phyloP scores from a whole-genome alignment of 2,888 invertebrate genomes.

The Drosophila glabriapex region DNA sequence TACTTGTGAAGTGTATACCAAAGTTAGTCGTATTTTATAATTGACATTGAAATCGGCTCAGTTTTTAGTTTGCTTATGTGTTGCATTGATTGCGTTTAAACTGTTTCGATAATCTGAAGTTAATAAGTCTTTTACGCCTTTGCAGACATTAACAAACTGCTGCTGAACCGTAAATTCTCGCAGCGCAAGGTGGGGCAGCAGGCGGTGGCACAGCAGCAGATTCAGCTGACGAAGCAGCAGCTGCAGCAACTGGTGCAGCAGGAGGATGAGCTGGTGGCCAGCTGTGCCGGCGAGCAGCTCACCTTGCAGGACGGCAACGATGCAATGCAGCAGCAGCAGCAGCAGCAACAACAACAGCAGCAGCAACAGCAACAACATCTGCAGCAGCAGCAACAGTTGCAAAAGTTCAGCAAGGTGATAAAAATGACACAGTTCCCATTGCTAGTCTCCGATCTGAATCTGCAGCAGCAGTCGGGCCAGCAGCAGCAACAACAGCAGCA shows the following conservation, averaged over 20 bases:
- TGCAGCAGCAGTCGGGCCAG: constrained; percentile 62
- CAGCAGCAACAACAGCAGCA: constrained; percentile 67
- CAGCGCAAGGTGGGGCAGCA: constrained; percentile 83
- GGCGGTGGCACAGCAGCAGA: constrained; percentile 78
- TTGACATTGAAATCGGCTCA: background rate
- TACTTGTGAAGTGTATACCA: background rate
- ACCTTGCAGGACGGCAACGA: constrained; percentile 63
- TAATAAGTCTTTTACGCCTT: constrained; percentile 21
- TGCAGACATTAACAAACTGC: constrained; percentile 83
- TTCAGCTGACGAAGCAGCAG: constrained; percentile 82
- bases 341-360: constrained; percentile 12
- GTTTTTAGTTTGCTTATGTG: background rate
- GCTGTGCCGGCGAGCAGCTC: constrained; percentile 53
- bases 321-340: constrained; percentile 41
- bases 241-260: constrained; percentile 73
- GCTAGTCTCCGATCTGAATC: constrained; percentile 83
- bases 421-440: constrained; percentile 84
- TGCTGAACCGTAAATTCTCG: constrained; percentile 83
- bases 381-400: constrained; percentile 68
- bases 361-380: constrained; percentile 43
- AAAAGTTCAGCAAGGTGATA: constrained; percentile 83
- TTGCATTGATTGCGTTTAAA: background rate
- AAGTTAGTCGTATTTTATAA: background rate
- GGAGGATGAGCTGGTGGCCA: constrained; percentile 75
- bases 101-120: background rate